phyloP scores from a whole-genome alignment of 2,113 vertebrate genomes.

The Upupa epops region DNA sequence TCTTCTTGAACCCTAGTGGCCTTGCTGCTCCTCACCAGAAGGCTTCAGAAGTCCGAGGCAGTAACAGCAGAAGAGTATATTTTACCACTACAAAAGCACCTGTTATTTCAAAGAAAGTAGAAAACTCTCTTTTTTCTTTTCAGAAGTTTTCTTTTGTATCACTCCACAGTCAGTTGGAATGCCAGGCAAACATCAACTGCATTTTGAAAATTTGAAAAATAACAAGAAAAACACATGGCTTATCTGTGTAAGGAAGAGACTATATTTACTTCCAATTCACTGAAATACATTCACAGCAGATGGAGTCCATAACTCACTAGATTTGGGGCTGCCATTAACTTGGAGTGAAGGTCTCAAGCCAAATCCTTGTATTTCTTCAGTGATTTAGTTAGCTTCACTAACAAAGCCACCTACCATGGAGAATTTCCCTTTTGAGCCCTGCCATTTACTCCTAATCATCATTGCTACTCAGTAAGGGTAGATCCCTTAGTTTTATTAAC shows the following conservation, averaged over 20 bases:
- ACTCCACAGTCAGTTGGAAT: not conserved
- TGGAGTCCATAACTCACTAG: not conserved
- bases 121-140: not conserved
- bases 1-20: not conserved
- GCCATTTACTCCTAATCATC: not conserved
- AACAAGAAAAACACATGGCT: not conserved
- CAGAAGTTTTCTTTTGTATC: not conserved
- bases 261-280: not conserved
- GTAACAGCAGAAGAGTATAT: not conserved
- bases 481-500: not conserved
- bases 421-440: not conserved
- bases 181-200: not conserved
- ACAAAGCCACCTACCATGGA: not conserved
- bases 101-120: constrained; percentile 20
- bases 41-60: constrained; percentile 11
- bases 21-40: not conserved
- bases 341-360: not conserved
- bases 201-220: not conserved
- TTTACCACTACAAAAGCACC: not conserved
- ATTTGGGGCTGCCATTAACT: not conserved
- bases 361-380: not conserved
- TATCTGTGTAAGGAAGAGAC: not conserved
- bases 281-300: not conserved
- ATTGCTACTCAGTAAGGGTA: not conserved
- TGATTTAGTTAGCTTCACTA: not conserved